Percentiles rank a stretch among this genome's conserved stretches.
These are phyloP conservation scores for Ischnus inquisitorius DNA, from an alignment of 2,888 invertebrate species.

Conservation along the genomic window DNA sequence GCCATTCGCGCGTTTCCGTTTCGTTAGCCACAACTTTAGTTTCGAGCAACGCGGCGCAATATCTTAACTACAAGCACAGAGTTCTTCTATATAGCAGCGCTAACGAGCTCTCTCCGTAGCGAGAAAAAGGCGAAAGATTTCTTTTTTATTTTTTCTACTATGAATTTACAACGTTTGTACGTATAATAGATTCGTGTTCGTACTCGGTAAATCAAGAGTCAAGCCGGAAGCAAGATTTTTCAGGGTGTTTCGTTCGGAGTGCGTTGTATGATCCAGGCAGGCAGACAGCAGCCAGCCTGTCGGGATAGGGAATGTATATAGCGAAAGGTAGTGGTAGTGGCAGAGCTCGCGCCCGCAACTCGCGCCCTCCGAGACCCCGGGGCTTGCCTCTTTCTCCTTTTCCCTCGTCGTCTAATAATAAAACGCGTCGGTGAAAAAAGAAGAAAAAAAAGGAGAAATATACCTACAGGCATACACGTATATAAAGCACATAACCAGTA, in stretches of 20 bases:
- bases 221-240: slow-evolving; percentile 60
- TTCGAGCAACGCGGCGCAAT: slow-evolving; percentile 14
- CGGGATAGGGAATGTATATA: slow-evolving; percentile 23
- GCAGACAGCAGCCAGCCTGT: slow-evolving; percentile 46
- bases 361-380: slow-evolving; percentile 48
- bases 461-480: slow-evolving; percentile 22
- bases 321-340: slow-evolving; percentile 5
- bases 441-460: slow-evolving; percentile 4
- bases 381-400: slow-evolving; percentile 51
- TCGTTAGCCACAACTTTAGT: slow-evolving; percentile 32
- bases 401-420: slow-evolving; percentile 57
- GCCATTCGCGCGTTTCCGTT: slow-evolving; percentile 51
- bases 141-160: slow-evolving; percentile 16
- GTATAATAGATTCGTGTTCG: slow-evolving; percentile 57
- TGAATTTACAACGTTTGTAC: slow-evolving; percentile 58
- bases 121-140: slow-evolving; percentile 10
- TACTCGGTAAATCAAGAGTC: slow-evolving; percentile 56
- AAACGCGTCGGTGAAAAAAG: slow-evolving; percentile 39
- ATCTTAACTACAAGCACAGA: neutral
- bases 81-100: slow-evolving; percentile 33
- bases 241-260: slow-evolving; percentile 55
- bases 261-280: slow-evolving; percentile 45
- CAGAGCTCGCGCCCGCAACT: slow-evolving; percentile 48
- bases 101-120: slow-evolving; percentile 44
- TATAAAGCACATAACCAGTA: slow-evolving; percentile 9